Base-by-base conservation (phyloP, 2,888 invertebrate genomes). In the Invenusta paracnida region DNA sequence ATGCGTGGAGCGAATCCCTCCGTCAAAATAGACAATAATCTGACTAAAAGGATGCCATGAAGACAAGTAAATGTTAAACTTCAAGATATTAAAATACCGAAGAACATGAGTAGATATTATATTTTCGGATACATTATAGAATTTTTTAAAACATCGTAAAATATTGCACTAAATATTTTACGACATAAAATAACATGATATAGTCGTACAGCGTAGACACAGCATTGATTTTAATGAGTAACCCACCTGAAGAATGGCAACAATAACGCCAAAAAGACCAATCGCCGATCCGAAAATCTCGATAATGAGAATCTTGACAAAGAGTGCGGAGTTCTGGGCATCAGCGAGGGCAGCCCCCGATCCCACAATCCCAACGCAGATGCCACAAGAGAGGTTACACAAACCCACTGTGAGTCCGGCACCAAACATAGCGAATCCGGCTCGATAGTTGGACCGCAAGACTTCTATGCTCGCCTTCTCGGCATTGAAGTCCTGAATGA, bases 281-380 rank as follows among this genome's bases (percentile, higher is more conserved):
- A 99, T 98, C 89, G 99, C 99, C 90, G 96, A 97, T 87, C 97
- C 99, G 91, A 99, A 99, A 92, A 99, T 99, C 93, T 99, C 99
- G 81, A 99, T 95, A 91, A 99, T 98, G 79, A 99, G 94, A 91
- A 99, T 97, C 92, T 98, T 98, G 84, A 99, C 98, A 90, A 99
- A 99, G 2, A 99, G 93, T 0, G 95, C 94, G 25, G 96, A 94
- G 91, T 99, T 97, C 67, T 98, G 98, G 30, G 99, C 99, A 93
- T 99, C 99, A 84, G 98, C 95, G 11, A 99, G 93, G 25, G 99
- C 99, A 79, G 99, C 98, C 87, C 98, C 98, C 0, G 98, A 98
- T 25, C 94, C 99, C 31, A 99, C 98, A 89, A 98, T 95, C n/a
- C 99, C 98, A 31, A 99, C 98, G 88, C 97, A 95, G 88, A 96